Conservation (phyloP, 2,113 vertebrate genomes). For the Tragelaphus imberbis region DNA sequence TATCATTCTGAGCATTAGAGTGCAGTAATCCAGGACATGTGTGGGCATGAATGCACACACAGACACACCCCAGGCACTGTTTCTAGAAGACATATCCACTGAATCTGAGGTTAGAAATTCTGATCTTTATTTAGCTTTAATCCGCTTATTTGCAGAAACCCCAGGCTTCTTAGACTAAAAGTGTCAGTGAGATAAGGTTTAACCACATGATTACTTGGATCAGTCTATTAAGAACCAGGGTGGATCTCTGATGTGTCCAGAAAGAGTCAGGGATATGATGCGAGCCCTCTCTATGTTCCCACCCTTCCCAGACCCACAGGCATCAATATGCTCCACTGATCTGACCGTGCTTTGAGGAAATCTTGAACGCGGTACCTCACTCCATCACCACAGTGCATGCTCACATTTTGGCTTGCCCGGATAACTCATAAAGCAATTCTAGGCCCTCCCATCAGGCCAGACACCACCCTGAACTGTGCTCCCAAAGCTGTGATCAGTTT, state of each 20-base stretch:
- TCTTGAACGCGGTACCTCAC: rapidly evolving
- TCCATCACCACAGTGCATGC: rapidly evolving
- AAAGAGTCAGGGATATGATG: rapidly evolving
- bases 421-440: too few relatives aligned
- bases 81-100: not conserved
- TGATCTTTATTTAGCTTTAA: not conserved
- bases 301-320: rapidly evolving
- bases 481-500: not conserved
- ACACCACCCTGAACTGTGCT: not conserved
- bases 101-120: not conserved
- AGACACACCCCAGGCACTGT: rapidly evolving
- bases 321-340: not conserved
- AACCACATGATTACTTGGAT: not conserved
- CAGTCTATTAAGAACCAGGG: not conserved
- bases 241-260: not conserved
- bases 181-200: not conserved
- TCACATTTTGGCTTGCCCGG: rapidly evolving
- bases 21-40: rapidly evolving
- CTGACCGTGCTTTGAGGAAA: rapidly evolving
- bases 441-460: not conserved
- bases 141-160: not conserved
- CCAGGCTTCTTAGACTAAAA: not conserved
- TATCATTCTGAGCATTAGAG: rapidly evolving
- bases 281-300: rapidly evolving
- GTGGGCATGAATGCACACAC: rapidly evolving